Evolutionary conservation across 2,797 vertebrate species (phyloP), one percentile per base, ranked within the genome.

Genomic region (Sandelia bainsii): DNA sequence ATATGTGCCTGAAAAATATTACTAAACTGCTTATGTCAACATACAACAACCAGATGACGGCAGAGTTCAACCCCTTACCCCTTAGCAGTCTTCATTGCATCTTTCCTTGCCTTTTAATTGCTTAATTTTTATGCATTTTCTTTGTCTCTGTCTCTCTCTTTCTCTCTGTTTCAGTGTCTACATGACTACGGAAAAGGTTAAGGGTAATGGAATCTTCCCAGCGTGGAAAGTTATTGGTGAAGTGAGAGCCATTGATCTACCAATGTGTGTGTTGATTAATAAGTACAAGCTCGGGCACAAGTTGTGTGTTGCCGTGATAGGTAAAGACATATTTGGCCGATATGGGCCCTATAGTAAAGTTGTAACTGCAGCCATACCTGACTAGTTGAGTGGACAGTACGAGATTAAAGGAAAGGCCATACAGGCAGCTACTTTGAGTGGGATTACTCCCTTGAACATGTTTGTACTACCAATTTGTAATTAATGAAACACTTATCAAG

Each of bases 301-400:
- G 66, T 65, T 93, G 49, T 92, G 86, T 48, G 91, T 94, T 7
- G 51, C 84, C 14, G 88, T 94, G 25, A 83, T 94, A 14, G 91
- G 89, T 17, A 88, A 85, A 49, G 91, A 92, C 77, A 34, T 19
- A 32, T 93, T 90, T n/a, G 83, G 75, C 14, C 87, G 91, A 0
- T 88, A 79, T 1, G 92, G 92, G 60, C 87, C 89, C 0, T 91
- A 85, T 40, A 93, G 91, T 53, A 6, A 84, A 20, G 70, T 92
- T 6, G 71, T 74, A 1, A 76, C 59, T 0, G 81, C 60, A 4
- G 11, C 34, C 20, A 59, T 91, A 16, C 87, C 89, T 0, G 72
- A 89, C 0, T 82, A 78, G 29, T 5, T 5, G 3, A 17, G 22
- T 44, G 17, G 5, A 52, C 10, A 34, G 22, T 0, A 3, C n/a